These are phyloP conservation scores for Macaria notata DNA, from an alignment of 2,888 invertebrate species.

Conservation along the genomic window DNA sequence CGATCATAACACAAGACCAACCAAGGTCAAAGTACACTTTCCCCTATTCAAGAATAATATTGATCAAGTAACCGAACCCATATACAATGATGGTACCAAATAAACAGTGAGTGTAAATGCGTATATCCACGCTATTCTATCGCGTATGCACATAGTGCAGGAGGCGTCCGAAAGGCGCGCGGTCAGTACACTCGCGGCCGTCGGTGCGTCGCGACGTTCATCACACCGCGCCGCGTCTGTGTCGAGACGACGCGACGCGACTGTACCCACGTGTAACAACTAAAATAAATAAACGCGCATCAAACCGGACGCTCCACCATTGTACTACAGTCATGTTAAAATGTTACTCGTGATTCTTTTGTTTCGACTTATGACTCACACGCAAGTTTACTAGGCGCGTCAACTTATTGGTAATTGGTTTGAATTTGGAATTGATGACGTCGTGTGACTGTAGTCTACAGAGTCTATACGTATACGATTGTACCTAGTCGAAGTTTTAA, in stretches of 20 bases:
- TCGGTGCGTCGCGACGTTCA: constrained; percentile 63
- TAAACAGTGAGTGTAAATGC: constrained; percentile 24
- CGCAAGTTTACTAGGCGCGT: no score
- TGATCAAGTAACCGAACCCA: constrained; percentile 5
- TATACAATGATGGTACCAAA: constrained; percentile 17
- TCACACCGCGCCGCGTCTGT: constrained; percentile 15
- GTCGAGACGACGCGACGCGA: constrained; percentile 38
- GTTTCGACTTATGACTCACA: no score
- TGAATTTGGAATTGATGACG: not conserved
- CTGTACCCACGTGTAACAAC: constrained; percentile 59
- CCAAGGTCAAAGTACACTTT: constrained; percentile 6
- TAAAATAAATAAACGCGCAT: constrained; percentile 56
- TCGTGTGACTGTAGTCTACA: not conserved
- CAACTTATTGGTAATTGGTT: not conserved
- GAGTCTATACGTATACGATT: no score
- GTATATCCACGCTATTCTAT: constrained; percentile 64
- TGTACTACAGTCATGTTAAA: no score
- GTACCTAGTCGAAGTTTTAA: not conserved
- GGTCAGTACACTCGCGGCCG: constrained; percentile 77
- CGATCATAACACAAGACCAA: not conserved
- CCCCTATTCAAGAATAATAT: constrained; percentile 14
- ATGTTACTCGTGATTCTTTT: no score
- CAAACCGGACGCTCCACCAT: constrained; percentile 11
- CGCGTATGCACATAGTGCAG: constrained; percentile 64
- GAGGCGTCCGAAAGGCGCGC: constrained; percentile 60